A percentile compares a stretch with the other conserved stretches of the same genome.
phyloP scores from a whole-genome alignment of 2,797 vertebrate species.

The Borostomias antarcticus region DNA sequence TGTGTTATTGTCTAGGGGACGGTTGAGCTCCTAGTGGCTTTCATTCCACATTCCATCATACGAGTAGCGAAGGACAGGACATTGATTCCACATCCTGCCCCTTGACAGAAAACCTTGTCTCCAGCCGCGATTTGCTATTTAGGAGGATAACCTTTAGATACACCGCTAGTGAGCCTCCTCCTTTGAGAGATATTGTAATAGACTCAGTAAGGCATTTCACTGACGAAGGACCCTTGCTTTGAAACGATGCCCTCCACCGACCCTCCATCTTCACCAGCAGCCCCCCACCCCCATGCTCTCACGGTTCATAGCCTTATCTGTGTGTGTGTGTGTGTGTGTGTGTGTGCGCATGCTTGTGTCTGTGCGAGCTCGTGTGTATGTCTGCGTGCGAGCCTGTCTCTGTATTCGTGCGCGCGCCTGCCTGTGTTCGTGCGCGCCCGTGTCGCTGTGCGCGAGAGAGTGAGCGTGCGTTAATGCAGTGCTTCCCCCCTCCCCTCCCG shows the following conservation, averaged over 20 bases:
- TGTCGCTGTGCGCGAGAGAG: slow-evolving; percentile 53
- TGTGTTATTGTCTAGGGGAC: background rate
- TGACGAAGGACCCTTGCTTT: no score
- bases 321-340: slow-evolving; percentile 54
- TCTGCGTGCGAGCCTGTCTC: slow-evolving; percentile 51
- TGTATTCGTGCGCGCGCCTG: slow-evolving; percentile 52
- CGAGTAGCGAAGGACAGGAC: background rate
- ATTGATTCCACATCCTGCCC: background rate
- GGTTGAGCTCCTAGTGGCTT: background rate
- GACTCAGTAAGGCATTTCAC: no score
- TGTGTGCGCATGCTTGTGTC: slow-evolving; percentile 42
- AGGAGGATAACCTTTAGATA: no score
- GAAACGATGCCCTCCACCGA: no score
- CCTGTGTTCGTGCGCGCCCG: slow-evolving; percentile 51
- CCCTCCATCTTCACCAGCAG: no score
- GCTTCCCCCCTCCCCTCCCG: slow-evolving; percentile 69
- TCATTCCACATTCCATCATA: background rate
- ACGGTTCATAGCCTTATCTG: slow-evolving; percentile 60
- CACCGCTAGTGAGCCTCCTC: no score
- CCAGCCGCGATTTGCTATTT: no score
- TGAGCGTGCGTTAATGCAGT: slow-evolving; percentile 76
- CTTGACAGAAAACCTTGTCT: no score
- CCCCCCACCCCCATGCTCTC: slow-evolving; percentile 50
- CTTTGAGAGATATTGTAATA: no score
- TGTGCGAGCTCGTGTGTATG: slow-evolving; percentile 44